Percentiles rank a stretch among this genome's conserved stretches.
Evolutionary conservation across 1,140 invertebrate species (phyloP).

Genomic region (Aphelinus atriplicis): DNA sequence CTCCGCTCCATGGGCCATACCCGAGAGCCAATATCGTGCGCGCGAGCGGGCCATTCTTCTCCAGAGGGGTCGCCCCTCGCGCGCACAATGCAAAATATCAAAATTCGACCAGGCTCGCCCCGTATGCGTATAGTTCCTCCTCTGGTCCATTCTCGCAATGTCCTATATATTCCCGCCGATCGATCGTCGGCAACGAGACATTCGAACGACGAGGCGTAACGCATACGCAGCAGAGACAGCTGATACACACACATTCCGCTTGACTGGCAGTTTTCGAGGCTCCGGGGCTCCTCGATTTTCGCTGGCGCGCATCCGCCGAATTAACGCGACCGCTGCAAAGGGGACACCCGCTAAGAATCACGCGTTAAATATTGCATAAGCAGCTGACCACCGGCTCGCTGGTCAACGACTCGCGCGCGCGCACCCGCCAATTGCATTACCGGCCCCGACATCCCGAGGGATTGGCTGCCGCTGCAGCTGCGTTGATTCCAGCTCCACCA

Average conservation of each 20-base stretch:
- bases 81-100: too few species aligned
- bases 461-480: conserved; percentile 12
- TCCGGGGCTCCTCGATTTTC: not conserved
- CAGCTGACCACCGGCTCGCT: conserved; percentile 27
- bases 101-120: too few species aligned
- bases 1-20: too few species aligned
- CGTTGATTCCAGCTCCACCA: conserved; percentile 15
- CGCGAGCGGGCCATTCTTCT: too few species aligned
- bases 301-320: not conserved
- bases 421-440: conserved; percentile 48
- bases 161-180: too few species aligned
- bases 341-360: conserved; percentile 52
- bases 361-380: conserved; percentile 58
- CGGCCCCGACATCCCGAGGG: conserved; percentile 32
- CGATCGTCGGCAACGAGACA: too few species aligned
- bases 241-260: not conserved
- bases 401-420: conserved; percentile 40
- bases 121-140: too few species aligned
- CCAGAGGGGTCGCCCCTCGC: too few species aligned
- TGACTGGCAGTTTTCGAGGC: not conserved
- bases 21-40: too few species aligned
- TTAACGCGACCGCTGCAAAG: conserved; percentile 35
- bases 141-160: too few species aligned
- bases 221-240: too few species aligned
- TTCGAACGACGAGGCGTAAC: too few species aligned